Evolutionary conservation across 1,140 invertebrate genomes (phyloP).

Genomic region (Drosophila nasuta): DNA sequence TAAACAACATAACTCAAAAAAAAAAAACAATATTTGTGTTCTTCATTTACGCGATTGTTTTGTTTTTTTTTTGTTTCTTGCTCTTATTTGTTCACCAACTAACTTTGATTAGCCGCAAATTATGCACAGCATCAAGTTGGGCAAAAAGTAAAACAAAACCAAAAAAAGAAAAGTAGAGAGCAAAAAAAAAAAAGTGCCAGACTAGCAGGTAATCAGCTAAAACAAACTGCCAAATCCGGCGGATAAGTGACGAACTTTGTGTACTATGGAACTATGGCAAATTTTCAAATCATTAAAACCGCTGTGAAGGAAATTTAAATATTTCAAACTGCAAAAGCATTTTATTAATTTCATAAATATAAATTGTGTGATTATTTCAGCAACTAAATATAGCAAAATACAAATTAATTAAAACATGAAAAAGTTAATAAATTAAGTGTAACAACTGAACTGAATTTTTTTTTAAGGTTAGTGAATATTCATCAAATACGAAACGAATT

Average conservation of each 20-base stretch:
- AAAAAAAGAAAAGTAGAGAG: not conserved
- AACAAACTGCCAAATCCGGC: conserved; percentile 39
- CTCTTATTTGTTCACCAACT: not conserved
- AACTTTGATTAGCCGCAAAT: conserved; percentile 41
- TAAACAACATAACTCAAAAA: conserved; percentile 6
- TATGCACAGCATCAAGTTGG: conserved; percentile 25
- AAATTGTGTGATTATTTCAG: no score
- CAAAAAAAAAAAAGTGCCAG: conserved; percentile 24
- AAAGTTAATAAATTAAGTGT: no score
- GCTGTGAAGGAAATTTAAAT: not conserved
- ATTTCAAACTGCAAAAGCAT: no score
- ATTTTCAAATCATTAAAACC: not conserved
- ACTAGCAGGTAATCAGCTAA: conserved; percentile 42
- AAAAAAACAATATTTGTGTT: not conserved
- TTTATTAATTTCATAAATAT: no score
- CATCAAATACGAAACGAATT: no score
- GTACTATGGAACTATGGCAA: not conserved
- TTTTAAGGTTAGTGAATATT: no score
- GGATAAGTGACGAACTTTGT: conserved; percentile 37
- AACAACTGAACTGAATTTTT: no score
- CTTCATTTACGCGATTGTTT: conserved; percentile 7
- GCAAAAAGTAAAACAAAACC: not conserved
- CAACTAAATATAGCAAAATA: no score
- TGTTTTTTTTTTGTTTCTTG: not conserved
- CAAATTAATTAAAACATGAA: no score